phyloP scores from a whole-genome alignment of 1,140 invertebrate genomes.

The Tribolium madens region DNA sequence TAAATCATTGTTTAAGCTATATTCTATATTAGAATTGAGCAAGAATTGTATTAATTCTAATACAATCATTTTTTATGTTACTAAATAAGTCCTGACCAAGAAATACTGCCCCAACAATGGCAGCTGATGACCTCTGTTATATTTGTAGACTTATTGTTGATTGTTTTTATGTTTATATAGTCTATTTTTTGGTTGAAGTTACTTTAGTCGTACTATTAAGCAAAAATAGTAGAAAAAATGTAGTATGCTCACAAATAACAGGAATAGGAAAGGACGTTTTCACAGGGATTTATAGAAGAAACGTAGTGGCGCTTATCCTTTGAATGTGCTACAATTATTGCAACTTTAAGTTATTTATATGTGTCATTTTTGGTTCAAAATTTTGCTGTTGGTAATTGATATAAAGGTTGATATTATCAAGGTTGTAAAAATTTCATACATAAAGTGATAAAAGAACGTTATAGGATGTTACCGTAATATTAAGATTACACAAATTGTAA shows the following conservation, averaged over 20 bases:
- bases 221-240: constrained; percentile 52
- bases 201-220: constrained; percentile 60
- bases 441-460: constrained; percentile 48
- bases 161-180: constrained; percentile 68
- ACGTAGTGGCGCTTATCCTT: constrained; percentile 29
- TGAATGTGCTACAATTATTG: constrained; percentile 15
- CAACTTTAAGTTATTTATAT: background rate
- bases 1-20: constrained; percentile 34
- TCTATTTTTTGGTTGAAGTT: constrained; percentile 67
- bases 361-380: constrained; percentile 15
- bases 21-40: constrained; percentile 60
- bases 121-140: constrained; percentile 61
- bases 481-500: constrained; percentile 46
- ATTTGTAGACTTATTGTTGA: constrained; percentile 66
- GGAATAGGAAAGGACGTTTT: constrained; percentile 15
- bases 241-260: constrained; percentile 55
- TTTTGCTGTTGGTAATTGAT: constrained; percentile 22
- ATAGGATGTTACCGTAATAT: constrained; percentile 53
- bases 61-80: constrained; percentile 36
- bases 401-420: constrained; percentile 46
- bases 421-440: constrained; percentile 47
- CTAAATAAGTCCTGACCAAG: constrained; percentile 41
- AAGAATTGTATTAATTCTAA: constrained; percentile 41
- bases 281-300: constrained; percentile 13
- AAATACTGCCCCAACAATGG: constrained; percentile 36